Conservation (phyloP, 23 tunicate genomes). For the Trididemnum miniatum region DNA sequence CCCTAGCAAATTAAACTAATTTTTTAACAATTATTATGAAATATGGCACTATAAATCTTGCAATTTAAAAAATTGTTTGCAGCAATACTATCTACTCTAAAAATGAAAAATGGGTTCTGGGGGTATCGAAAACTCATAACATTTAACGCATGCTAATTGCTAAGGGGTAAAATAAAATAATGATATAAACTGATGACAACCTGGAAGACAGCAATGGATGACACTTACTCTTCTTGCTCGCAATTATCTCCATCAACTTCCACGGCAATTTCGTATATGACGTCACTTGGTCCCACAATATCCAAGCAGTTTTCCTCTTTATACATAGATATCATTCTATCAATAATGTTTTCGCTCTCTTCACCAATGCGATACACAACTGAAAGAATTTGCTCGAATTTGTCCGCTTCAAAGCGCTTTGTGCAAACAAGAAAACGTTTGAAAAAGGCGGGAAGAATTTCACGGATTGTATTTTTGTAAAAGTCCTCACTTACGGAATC, state of each 20-base stretch:
- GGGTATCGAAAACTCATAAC: no score
- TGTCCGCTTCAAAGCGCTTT: background rate
- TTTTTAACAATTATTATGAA: no score
- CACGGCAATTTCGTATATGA: background rate
- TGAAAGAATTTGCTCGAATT: background rate
- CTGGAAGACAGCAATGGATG: no score
- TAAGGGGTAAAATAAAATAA: no score
- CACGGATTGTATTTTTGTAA: background rate
- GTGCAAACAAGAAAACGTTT: background rate
- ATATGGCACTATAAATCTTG: no score
- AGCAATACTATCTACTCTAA: no score
- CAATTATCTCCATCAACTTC: background rate
- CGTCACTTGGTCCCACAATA: background rate
- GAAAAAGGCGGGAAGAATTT: background rate
- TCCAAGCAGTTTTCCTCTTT: background rate
- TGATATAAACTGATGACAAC: no score
- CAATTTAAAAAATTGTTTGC: no score
- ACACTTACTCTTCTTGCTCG: background rate
- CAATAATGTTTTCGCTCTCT: background rate
- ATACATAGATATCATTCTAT: background rate
- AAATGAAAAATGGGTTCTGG: no score
- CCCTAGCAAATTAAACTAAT: no score
- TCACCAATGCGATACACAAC: background rate
- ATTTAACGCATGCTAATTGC: no score
- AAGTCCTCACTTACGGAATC: background rate